These are phyloP conservation scores for Megalops atlanticus DNA, from an alignment of 2,113 vertebrate species.

Conservation along the genomic window DNA sequence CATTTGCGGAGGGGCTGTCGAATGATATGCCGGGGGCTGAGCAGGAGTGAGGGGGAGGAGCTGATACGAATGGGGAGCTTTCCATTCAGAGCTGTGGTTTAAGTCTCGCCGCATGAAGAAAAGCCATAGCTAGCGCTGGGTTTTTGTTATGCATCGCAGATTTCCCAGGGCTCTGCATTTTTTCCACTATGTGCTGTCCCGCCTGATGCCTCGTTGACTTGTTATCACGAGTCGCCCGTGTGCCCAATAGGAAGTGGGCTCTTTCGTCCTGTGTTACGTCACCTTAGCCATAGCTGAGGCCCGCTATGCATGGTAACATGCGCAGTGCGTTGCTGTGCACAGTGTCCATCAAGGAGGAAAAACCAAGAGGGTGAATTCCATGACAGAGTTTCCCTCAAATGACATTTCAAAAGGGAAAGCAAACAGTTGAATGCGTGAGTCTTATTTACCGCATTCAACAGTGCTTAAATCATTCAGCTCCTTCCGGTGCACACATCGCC, in stretches of 20 bases:
- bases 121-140: conserved; percentile 38
- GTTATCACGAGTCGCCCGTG: not conserved
- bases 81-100: conserved; percentile 47
- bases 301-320: no score
- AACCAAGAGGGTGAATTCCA: not conserved
- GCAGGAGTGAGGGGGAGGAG: conserved; percentile 37
- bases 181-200: not conserved
- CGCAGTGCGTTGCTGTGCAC: no score
- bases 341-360: no score
- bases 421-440: no score
- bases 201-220: not conserved
- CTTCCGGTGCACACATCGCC: no score
- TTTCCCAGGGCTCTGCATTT: not conserved
- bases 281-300: not conserved
- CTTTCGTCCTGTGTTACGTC: not conserved
- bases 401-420: conserved; percentile 3
- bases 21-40: conserved; percentile 19
- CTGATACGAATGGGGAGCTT: conserved; percentile 17
- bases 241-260: not conserved
- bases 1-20: conserved; percentile 15
- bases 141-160: conserved; percentile 54
- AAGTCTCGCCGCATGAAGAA: conserved; percentile 28
- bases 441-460: no score
- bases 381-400: not conserved
- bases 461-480: no score